Base-by-base conservation (phyloP, 2,113 vertebrate species). In the Chloropsis hardwickii region DNA sequence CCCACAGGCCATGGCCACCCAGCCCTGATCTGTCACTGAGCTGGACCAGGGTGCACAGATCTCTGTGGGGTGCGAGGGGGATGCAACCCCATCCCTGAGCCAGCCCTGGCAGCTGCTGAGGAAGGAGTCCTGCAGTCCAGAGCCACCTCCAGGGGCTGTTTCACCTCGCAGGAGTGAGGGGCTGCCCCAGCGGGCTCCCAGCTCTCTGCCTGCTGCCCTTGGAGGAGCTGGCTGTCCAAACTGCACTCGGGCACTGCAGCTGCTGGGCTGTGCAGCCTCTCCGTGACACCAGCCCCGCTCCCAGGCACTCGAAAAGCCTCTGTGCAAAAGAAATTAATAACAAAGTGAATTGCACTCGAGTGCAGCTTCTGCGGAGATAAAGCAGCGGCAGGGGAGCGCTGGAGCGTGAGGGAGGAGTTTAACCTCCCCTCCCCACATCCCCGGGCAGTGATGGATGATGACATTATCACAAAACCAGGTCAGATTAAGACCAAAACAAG, bases 41-140 rank as follows among this genome's bases (percentile, higher is more conserved):
- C 65, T 24, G 45, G 39, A n/a, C 13, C 37, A 37, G 37, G 37
- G 37, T 37, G 37, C 37, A 8, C 57, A 78, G 61, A 33, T 42
- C 50, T 31, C 28, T 6, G 0, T 0, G 21, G 21, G 15, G 2
- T 18, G 20, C 2, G 5, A 50, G 44, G 44, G 8, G 0, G 8
- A 15, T 7, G 8, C 0, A 6, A 5, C 18, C 33, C 70, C 48
- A 50, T 9, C 31, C 47, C 50, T 2, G 4, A 23, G 11, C 5
- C 6, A 3, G 9, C 10, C n/a, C 58, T 7, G 45, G 66, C 66
- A 91, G 72, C 45, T 44, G 57, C 87, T 44, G 44, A 60, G 24
- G 56, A 25, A 25, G 51, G 9, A 40, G 27, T 22, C 11, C 66
- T 28, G 45, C 45, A 60, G 40, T 44, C 44, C 73, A 27, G 35